Base-by-base conservation (phyloP, 2,113 vertebrate genomes). In the Stigmatopora nigra region DNA sequence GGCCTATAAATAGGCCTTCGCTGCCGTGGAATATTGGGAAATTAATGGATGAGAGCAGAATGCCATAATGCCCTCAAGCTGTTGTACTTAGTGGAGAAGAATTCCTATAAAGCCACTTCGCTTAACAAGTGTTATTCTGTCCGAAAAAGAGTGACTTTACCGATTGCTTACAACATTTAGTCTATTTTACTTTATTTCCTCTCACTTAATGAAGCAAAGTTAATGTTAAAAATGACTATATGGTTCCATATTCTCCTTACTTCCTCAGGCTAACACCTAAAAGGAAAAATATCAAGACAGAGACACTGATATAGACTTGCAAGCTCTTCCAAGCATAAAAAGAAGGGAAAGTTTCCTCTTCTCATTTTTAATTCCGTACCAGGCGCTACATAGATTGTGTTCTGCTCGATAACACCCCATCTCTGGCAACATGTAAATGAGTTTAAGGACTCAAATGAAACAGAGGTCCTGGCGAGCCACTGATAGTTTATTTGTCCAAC, bases 1-100 rank as follows among this genome's bases (percentile, higher is more conserved):
- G 67, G 58, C 85, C 86, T 88, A 88, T 84, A 85, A 86, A 88
- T 88, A 88, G 83, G 73, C 60, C 65, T 79, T 75, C 65, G 76
- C 75, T 76, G 81, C 73, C 67, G 64, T 75, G 78, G 81, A 86
- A 84, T 86, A 86, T 86, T 80, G 69, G 73, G 80, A 86, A 84
- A 86, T 88, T 85, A 88, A 88, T 88, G 77, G 65, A 65, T 80
- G 78, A 79, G 82, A 85, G 78, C 78, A 69, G 78, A 63, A 67
- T 58, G 41, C 71, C 76, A 77, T 75, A 81, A 74, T 67, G 75
- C 68, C 73, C 61, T n/a, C 45, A 78, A 72, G 76, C 76, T 77
- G 64, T 64, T 72, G 55, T 52, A 75, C 69, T 81, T 64, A 68
- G 17, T 65, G 46, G 56, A 48, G 71, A 52, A 78, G 57, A 83